These are phyloP conservation scores for Volucella inanis DNA, from an alignment of 2,888 invertebrate genomes.

Conservation along the genomic window DNA sequence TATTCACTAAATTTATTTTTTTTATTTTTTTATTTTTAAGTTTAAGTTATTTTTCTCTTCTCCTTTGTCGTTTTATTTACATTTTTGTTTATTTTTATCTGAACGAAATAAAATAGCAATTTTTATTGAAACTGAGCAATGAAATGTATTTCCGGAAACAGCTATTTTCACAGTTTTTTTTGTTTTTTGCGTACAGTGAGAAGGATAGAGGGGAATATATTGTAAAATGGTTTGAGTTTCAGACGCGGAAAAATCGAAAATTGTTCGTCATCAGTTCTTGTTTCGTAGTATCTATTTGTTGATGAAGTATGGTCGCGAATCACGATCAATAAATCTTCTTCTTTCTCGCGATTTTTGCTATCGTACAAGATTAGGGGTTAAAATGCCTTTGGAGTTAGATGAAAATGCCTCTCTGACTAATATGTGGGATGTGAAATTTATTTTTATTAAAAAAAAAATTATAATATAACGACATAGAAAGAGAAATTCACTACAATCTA, in stretches of 20 bases:
- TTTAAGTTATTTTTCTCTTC: not conserved
- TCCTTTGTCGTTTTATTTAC: not conserved
- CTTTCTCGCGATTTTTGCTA: constrained; percentile 5
- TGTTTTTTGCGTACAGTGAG: constrained; percentile 47
- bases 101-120: constrained; percentile 7
- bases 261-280: no score
- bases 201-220: not conserved
- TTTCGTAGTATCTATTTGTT: not conserved
- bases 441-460: no score
- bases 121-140: not conserved
- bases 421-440: no score
- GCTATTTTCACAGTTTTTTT: constrained; percentile 13
- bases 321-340: constrained; percentile 19
- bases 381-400: no score
- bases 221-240: no score
- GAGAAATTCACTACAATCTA: no score
- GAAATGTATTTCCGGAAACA: not conserved
- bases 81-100: constrained; percentile 5
- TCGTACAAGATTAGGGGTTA: not conserved
- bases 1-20: constrained; percentile 18
- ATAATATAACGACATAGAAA: no score
- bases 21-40: constrained; percentile 13
- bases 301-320: not conserved
- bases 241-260: no score
- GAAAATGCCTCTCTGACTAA: no score